Evolutionary conservation across 1,140 invertebrate species (phyloP).

Genomic region (Drosophila pseudoobscura): DNA sequence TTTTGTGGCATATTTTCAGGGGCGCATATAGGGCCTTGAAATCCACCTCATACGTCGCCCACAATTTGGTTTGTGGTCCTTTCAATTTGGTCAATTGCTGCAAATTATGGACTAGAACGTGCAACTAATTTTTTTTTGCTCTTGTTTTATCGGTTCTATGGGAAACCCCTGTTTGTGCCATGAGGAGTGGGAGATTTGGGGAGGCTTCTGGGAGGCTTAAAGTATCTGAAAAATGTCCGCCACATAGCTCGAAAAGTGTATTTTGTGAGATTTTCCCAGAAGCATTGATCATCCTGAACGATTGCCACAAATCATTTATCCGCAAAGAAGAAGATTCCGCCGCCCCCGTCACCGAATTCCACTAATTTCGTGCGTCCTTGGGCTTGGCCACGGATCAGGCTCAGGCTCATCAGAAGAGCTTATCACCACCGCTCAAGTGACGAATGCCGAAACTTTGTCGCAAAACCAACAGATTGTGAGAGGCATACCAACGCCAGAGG

Average conservation of each 20-base stretch:
- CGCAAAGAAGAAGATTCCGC: constrained; percentile 10
- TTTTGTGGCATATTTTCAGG: too few relatives aligned
- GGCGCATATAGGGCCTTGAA: too few relatives aligned
- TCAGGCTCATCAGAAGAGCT: constrained; percentile 36
- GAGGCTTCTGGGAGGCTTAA: too few relatives aligned
- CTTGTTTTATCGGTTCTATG: too few relatives aligned
- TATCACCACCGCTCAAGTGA: constrained; percentile 38
- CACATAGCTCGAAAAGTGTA: neutral
- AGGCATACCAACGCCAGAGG: neutral
- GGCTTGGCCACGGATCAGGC: neutral
- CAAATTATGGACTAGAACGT: too few relatives aligned
- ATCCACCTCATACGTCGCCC: too few relatives aligned
- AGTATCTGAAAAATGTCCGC: too few relatives aligned
- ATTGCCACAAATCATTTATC: constrained; percentile 43
- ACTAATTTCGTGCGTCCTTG: constrained; percentile 36
- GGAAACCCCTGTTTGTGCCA: too few relatives aligned
- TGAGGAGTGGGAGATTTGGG: too few relatives aligned
- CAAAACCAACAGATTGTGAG: constrained; percentile 12
- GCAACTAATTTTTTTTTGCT: too few relatives aligned
- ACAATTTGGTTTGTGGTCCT: too few relatives aligned
- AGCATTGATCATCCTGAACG: constrained; percentile 42
- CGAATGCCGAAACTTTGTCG: constrained; percentile 44
- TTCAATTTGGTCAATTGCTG: too few relatives aligned
- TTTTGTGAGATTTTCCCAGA: constrained; percentile 25
- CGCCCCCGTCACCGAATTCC: neutral